Evolutionary conservation across 2,888 invertebrate genomes (phyloP), one percentile per base, ranked within the genome.

Genomic region (Cyaniris semiargus): DNA sequence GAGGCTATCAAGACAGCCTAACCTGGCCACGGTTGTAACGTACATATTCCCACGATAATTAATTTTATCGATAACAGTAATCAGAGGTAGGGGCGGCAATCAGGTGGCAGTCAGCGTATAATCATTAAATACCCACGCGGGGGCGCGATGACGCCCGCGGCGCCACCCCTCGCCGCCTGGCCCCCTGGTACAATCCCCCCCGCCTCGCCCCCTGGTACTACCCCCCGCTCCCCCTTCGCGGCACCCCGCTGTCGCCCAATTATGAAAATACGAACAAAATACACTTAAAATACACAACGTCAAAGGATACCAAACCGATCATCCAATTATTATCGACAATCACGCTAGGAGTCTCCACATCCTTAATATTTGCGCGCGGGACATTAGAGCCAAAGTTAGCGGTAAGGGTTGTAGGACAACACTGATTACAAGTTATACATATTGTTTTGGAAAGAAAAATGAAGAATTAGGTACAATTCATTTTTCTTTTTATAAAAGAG

Each of bases 211-310:
- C 48, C 48, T 18, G 53, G 53, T 53, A 53, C 53, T 53, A 53
- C 53, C 53, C 23, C 66, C 66, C 66, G 15, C 66, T 66, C 27
- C 66, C 66, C 66, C 66, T 66, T 66, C 66, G 66, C 15, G 66
- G 66, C 4, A 66, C 66, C 66, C 83, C 84, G 81, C 90, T 87
- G 88, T 86, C 90, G 88, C 91, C 93, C 93, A 94, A 93, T 93
- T 93, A 93, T 93, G 93, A 93, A 93, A 94, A 93, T 93, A 92
- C 91, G 89, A 91, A 92, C 93, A 92, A 94, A 93, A 93, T 93
- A 92, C 91, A 85, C 85, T 85, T 85, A 91, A 90, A 90, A 92
- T 91, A 89, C 86, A 86, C 86, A 86, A 86, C 87, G 86, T 86
- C 86, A 87, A 89, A 88, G 86, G 85, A 85, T 85, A 81, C 82